Base-by-base conservation (phyloP, 2,797 vertebrate species). In the Eulemur coronatus region DNA sequence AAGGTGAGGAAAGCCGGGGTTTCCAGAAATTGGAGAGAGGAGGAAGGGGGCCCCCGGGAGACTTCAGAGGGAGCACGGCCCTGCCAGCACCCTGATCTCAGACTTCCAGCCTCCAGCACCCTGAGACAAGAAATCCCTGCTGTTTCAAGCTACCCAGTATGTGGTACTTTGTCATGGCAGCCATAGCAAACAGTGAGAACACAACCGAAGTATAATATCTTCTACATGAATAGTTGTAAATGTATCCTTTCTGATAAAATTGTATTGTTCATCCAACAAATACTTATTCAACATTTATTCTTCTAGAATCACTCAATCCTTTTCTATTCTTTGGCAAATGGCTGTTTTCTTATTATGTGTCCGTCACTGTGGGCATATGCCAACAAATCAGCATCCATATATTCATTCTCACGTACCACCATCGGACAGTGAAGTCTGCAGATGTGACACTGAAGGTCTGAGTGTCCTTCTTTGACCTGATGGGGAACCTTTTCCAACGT, bases 391-490 rank as follows among this genome's bases (percentile, higher is more conserved):
- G 30, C 7, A 12, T 35, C 55, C 24, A 3, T 35, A 3, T 35
- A 48, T 73, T 75, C 35, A 41, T 33, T 76, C 52, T 38, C 24
- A 35, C 50, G 17, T n/a, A 28, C 48, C n/a, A 30, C 28, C 22
- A 22, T 18, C 33, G 22, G 80, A 12, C 24, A 20, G n/a, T 33
- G n/a, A 59, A 59, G 46, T 41, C 59, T 43, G 50, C 1, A 2
- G 9, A 10, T 10, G 18, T 0, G 4, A 30, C 5, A 1, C 1
- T 4, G 0, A 33, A 22, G 5, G 10, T 28, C 46, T 22, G 30
- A 12, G 11, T 43, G 43, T 43, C 22, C 76, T 43, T 55, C 7
- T 7, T n/a, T 46, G 1, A 7, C 63, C 43, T 0, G 22, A 28
- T 4, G 11, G 13, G 0, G 8, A 76, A 3, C 38, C 17, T 38